These are phyloP conservation scores for Philypnodon macrostomus DNA, from an alignment of 2,797 vertebrate species.

Conservation along the genomic window DNA sequence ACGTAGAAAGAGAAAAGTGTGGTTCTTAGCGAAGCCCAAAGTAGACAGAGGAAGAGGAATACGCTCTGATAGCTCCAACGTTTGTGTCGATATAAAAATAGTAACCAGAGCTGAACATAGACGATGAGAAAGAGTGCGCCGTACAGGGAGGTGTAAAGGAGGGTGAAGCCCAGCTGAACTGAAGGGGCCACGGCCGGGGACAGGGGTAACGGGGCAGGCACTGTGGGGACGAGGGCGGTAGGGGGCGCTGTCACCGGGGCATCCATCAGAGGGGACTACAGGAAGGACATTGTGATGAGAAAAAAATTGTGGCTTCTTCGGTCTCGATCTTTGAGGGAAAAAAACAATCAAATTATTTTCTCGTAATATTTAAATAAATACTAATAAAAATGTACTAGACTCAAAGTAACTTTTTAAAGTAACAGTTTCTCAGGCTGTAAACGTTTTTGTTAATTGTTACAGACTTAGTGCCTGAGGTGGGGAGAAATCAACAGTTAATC, in stretches of 20 bases:
- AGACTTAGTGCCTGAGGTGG: no score
- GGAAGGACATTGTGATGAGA: slow-evolving; percentile 29
- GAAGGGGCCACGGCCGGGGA: slow-evolving; percentile 80
- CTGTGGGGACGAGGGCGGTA: slow-evolving; percentile 21
- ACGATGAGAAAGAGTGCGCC: slow-evolving; percentile 81
- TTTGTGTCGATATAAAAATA: slow-evolving; percentile 83
- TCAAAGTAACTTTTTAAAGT: no score
- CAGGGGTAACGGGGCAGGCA: slow-evolving; percentile 67
- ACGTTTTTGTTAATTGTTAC: no score
- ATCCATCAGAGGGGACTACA: slow-evolving; percentile 52
- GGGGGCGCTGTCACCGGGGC: slow-evolving; percentile 23
- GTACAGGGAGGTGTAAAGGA: slow-evolving; percentile 82
- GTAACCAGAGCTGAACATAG: slow-evolving; percentile 86
- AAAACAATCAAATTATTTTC: no score
- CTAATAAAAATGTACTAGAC: no score
- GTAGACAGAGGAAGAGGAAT: slow-evolving; percentile 86
- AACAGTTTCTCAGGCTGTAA: no score
- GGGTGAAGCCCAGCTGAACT: slow-evolving; percentile 83
- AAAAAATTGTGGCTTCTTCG: no score
- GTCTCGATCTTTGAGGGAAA: no score
- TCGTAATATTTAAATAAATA: no score
- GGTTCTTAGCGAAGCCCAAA: slow-evolving; percentile 86
- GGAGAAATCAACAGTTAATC: no score
- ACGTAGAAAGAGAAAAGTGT: slow-evolving; percentile 90
- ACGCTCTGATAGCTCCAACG: slow-evolving; percentile 88